Evolutionary conservation across 1,140 invertebrate species (phyloP).

Genomic region (Brachionus koreanus): DNA sequence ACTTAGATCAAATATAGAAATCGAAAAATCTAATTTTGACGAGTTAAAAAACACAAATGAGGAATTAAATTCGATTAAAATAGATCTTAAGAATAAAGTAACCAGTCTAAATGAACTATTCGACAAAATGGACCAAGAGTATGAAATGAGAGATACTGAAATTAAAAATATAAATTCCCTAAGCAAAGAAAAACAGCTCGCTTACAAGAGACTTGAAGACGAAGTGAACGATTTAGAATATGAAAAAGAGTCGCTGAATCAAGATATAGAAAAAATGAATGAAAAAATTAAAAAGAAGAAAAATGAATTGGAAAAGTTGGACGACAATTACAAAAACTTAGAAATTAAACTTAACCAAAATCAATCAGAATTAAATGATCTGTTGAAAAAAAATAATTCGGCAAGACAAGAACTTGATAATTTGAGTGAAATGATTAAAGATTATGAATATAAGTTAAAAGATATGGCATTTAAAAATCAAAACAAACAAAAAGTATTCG

Average conservation of each 20-base stretch:
- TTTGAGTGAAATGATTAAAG: not conserved
- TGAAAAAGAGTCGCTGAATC: not conserved
- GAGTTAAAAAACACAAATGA: slow-evolving; percentile 22
- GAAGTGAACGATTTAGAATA: not conserved
- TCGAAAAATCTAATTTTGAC: slow-evolving; percentile 7
- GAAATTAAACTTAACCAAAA: not conserved
- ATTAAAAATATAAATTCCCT: not conserved
- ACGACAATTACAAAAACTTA: not conserved
- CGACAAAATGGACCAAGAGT: slow-evolving; percentile 4
- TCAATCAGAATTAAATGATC: slow-evolving; percentile 2
- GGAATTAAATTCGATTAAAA: not conserved
- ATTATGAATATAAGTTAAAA: slow-evolving; percentile 14
- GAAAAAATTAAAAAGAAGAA: slow-evolving; percentile 27
- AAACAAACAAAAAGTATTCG: not conserved
- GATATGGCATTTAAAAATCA: slow-evolving; percentile 15
- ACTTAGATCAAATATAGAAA: not conserved
- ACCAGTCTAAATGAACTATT: not conserved
- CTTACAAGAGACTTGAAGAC: not conserved
- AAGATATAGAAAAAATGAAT: not conserved
- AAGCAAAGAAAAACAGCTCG: slow-evolving; percentile 6
- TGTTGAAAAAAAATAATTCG: not conserved
- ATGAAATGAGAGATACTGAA: not conserved
- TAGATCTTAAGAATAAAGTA: not conserved
- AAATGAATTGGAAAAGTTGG: slow-evolving; percentile 19
- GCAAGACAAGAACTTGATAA: not conserved